Conservation (phyloP, 2,113 vertebrate genomes). For the Neolamprologus ventralis region DNA sequence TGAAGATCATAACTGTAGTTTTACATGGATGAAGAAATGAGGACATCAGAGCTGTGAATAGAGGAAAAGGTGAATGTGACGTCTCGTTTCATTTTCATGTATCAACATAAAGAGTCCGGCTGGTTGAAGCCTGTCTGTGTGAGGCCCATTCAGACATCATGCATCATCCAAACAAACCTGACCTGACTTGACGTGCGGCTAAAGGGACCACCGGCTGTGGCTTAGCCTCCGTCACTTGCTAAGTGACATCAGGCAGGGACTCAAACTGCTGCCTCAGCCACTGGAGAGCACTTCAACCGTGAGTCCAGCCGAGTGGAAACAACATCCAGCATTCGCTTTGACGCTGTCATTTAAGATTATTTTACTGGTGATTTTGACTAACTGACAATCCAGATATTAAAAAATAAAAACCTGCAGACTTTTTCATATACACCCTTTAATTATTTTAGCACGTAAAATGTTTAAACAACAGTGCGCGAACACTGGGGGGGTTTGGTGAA, state of each 20-base stretch:
- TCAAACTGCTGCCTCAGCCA: neutral
- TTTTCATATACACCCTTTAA: neutral
- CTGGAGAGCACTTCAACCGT: neutral
- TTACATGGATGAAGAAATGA: neutral
- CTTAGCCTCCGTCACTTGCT: slow-evolving; percentile 23
- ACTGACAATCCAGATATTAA: neutral
- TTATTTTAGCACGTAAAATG: neutral
- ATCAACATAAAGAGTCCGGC: neutral
- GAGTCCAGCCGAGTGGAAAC: neutral
- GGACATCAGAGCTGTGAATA: neutral
- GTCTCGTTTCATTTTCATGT: neutral
- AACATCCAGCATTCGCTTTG: neutral
- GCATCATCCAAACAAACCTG: slow-evolving; percentile 2
- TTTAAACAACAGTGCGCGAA: neutral
- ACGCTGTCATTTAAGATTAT: neutral
- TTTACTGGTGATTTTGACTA: neutral
- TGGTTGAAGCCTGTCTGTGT: neutral
- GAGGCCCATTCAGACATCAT: neutral
- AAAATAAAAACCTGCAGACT: neutral
- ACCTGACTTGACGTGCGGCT: slow-evolving; percentile 19
- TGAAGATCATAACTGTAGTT: neutral
- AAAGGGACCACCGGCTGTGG: slow-evolving; percentile 14
- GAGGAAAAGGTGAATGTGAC: neutral
- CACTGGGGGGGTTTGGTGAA: neutral
- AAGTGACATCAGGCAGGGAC: slow-evolving; percentile 18